Conservation (phyloP, 2,888 invertebrate species). For the Ctena decussata region DNA sequence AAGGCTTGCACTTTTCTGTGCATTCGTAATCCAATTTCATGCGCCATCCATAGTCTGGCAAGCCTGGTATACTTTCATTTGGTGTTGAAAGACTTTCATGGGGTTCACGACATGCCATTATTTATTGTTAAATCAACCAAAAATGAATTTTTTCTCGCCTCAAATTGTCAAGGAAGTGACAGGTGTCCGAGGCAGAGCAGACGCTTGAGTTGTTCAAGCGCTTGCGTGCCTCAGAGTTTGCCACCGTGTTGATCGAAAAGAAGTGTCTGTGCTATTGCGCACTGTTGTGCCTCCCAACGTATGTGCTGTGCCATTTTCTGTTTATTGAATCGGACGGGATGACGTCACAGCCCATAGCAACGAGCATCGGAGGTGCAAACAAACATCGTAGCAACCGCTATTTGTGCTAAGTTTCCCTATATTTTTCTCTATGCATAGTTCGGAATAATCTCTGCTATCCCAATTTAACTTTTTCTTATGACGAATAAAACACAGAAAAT, state of each 20-base stretch:
- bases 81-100: constrained; percentile 76
- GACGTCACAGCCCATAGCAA: too few species aligned
- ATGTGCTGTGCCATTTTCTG: too few species aligned
- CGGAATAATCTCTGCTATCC: too few species aligned
- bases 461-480: too few species aligned
- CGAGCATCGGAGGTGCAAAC: too few species aligned
- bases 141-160: background rate
- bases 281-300: too few species aligned
- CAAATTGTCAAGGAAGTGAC: background rate
- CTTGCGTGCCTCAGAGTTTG: background rate
- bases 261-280: too few species aligned
- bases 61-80: constrained; percentile 74
- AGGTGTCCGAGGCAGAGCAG: background rate
- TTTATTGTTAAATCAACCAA: background rate
- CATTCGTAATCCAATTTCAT: constrained; percentile 80
- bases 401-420: too few species aligned
- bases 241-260: background rate
- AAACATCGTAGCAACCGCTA: too few species aligned
- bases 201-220: background rate
- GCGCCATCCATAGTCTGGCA: constrained; percentile 85
- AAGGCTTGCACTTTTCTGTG: constrained; percentile 81
- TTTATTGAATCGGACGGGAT: too few species aligned
- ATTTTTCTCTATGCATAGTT: too few species aligned
- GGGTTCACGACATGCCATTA: constrained; percentile 64
- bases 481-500: too few species aligned